phyloP scores from a whole-genome alignment of 2,888 invertebrate species.

The Taenaris catops region DNA sequence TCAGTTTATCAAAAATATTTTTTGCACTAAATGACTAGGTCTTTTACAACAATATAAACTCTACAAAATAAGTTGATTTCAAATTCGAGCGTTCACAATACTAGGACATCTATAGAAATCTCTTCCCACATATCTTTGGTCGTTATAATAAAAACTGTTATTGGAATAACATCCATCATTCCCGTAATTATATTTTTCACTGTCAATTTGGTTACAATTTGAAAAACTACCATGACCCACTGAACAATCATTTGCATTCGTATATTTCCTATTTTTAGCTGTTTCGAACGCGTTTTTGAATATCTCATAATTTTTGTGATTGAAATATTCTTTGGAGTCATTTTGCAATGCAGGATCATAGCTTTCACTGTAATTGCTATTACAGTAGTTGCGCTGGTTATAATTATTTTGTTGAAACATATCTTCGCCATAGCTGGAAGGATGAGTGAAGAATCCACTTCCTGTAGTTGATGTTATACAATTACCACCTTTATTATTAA shows the following conservation, averaged over 20 bases:
- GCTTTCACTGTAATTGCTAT: conserved; percentile 29
- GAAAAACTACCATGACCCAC: conserved; percentile 38
- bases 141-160: conserved; percentile 52
- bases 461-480: conserved; percentile 83
- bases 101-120: conserved; percentile 57
- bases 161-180: conserved; percentile 46
- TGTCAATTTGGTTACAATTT: conserved; percentile 42
- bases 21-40: conserved; percentile 36
- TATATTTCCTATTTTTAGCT: conserved; percentile 46
- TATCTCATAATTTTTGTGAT: conserved; percentile 77
- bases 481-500: conserved; percentile 85
- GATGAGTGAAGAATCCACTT: conserved; percentile 68
- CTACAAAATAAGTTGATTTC: conserved; percentile 25
- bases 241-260: conserved; percentile 41
- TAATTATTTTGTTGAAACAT: conserved; percentile 43
- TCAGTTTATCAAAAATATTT: conserved; percentile 28
- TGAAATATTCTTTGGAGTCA: conserved; percentile 54
- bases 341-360: conserved; percentile 32
- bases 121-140: conserved; percentile 56
- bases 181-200: conserved; percentile 45
- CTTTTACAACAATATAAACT: conserved; percentile 18
- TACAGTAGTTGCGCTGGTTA: conserved; percentile 38
- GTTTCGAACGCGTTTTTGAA: conserved; percentile 80
- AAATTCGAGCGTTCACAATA: conserved; percentile 65
- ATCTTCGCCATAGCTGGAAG: conserved; percentile 57